Evolutionary conservation across 1,140 invertebrate species (phyloP).

Genomic region (Drosophila pectinifera): DNA sequence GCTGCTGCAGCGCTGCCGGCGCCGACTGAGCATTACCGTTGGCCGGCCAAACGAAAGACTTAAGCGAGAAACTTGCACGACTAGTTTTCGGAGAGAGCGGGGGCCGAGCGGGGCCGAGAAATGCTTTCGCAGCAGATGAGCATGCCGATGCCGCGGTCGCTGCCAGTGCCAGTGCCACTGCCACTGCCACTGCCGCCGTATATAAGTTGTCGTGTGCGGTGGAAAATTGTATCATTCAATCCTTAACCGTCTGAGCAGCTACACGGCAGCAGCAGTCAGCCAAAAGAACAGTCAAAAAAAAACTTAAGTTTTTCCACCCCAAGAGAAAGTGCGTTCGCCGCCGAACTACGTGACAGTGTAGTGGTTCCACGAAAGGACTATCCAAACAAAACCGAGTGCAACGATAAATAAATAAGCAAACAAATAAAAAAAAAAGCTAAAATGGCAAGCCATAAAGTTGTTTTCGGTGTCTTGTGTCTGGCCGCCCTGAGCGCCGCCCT

Average conservation of each 20-base stretch:
- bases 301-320: slow-evolving; percentile 42
- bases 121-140: slow-evolving; percentile 81
- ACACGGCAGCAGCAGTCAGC: slow-evolving; percentile 79
- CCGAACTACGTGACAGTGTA: slow-evolving; percentile 54
- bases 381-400: slow-evolving; percentile 52
- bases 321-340: slow-evolving; percentile 82
- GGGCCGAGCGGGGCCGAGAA: slow-evolving; percentile 45
- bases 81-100: slow-evolving; percentile 59
- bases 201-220: slow-evolving; percentile 84
- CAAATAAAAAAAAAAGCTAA: slow-evolving; percentile 43
- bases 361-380: slow-evolving; percentile 68
- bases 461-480: slow-evolving; percentile 86
- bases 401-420: slow-evolving; percentile 22
- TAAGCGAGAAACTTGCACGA: slow-evolving; percentile 83
- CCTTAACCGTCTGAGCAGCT: slow-evolving; percentile 85
- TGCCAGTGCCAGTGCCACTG: slow-evolving; percentile 20
- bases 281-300: slow-evolving; percentile 53
- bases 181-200: slow-evolving; percentile 59
- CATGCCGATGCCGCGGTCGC: slow-evolving; percentile 45
- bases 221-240: slow-evolving; percentile 85
- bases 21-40: slow-evolving; percentile 69
- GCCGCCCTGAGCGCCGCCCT: slow-evolving; percentile 86
- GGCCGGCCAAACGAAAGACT: slow-evolving; percentile 82
- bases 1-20: slow-evolving; percentile 21
- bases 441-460: slow-evolving; percentile 83